Evolutionary conservation across 2,888 invertebrate genomes (phyloP).

Genomic region (Drymonia ruficornis): DNA sequence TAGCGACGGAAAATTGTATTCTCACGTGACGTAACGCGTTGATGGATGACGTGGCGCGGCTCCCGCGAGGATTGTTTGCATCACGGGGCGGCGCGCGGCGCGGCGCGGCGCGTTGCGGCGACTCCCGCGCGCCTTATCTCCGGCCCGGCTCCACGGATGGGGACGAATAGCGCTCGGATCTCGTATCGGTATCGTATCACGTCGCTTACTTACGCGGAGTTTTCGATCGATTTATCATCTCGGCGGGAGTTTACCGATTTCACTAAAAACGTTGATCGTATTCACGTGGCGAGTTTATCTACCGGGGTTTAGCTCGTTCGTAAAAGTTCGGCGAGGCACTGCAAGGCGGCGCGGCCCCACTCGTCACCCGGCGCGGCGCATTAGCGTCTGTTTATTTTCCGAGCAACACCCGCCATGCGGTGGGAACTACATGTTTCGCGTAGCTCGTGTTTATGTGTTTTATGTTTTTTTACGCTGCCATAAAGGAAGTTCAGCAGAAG

Average conservation of each 20-base stretch:
- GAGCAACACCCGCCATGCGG: conserved; percentile 19
- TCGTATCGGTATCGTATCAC: neutral
- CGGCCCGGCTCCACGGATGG: neutral
- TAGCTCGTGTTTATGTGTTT: conserved; percentile 19
- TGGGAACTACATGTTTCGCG: conserved; percentile 21
- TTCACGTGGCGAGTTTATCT: conserved; percentile 9
- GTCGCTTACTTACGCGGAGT: conserved; percentile 12
- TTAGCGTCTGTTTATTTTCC: conserved; percentile 17
- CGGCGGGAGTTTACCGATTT: conserved; percentile 19
- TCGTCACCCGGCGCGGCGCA: conserved; percentile 2
- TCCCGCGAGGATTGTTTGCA: neutral
- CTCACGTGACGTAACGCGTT: conserved; percentile 8
- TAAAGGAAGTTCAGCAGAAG: conserved; percentile 20
- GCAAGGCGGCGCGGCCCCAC: conserved; percentile 5
- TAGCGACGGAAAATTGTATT: conserved; percentile 2
- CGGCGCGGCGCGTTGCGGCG: too few relatives aligned
- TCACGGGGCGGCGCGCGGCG: too few relatives aligned
- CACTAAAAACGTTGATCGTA: conserved; percentile 5
- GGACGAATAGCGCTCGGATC: conserved; percentile 3
- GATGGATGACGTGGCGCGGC: conserved; percentile 11
- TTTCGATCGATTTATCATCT: conserved; percentile 38
- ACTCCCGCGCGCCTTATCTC: neutral
- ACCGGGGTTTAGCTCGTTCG: conserved; percentile 1
- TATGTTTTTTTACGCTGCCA: conserved; percentile 14
- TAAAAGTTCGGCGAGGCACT: conserved; percentile 6